These are phyloP conservation scores for Odobenus rosmarus DNA, from an alignment of 2,113 vertebrate genomes.

Conservation along the genomic window DNA sequence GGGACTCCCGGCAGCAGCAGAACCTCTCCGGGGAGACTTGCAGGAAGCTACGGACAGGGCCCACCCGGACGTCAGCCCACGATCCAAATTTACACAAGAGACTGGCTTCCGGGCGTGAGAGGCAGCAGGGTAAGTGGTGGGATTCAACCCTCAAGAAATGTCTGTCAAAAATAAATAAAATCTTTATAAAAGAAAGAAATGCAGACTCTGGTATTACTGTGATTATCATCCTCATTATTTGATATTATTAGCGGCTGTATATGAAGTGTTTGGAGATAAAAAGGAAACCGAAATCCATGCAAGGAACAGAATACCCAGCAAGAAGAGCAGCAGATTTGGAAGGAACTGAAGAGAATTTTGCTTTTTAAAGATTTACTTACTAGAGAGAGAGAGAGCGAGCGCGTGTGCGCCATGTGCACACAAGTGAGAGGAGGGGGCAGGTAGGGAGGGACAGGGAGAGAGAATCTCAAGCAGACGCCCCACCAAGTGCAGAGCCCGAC, in stretches of 20 bases:
- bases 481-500: not conserved
- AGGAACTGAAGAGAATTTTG: not conserved
- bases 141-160: no score
- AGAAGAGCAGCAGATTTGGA: not conserved
- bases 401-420: not conserved
- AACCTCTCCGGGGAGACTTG: not conserved
- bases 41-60: not conserved
- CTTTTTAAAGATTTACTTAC: not conserved
- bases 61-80: no score
- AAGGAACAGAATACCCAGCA: not conserved
- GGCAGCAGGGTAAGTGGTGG: fast-evolving
- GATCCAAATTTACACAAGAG: not conserved
- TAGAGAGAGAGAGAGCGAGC: fast-evolving
- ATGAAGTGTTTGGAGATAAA: not conserved
- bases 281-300: not conserved
- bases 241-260: not conserved
- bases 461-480: not conserved
- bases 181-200: no score
- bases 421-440: no score
- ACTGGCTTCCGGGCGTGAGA: not conserved
- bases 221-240: not conserved
- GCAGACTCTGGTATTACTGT: not conserved
- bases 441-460: not conserved
- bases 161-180: no score
- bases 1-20: no score